phyloP scores from a whole-genome alignment of 2,797 vertebrate genomes.

The Ateles fusciceps region DNA sequence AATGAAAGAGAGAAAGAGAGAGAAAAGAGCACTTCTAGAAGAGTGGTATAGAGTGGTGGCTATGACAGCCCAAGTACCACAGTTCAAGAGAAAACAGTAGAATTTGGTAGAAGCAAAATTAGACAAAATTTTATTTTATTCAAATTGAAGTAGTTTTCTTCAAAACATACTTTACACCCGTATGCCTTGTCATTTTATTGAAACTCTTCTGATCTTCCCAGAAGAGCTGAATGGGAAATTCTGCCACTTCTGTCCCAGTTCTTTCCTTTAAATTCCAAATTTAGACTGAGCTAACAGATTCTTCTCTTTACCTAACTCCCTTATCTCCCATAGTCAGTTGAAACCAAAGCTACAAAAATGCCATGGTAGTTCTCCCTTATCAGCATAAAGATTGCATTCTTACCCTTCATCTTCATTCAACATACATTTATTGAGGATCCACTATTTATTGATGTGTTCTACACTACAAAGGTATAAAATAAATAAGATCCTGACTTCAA shows the following conservation, averaged over 20 bases:
- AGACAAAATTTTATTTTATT: background rate
- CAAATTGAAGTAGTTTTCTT: background rate
- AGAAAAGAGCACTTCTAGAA: background rate
- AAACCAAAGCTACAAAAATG: background rate
- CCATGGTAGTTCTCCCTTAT: background rate
- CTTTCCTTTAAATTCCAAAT: conserved; percentile 35
- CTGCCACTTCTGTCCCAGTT: background rate
- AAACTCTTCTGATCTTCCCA: background rate
- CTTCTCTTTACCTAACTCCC: background rate
- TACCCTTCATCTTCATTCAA: background rate
- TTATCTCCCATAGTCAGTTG: background rate
- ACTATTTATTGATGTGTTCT: background rate
- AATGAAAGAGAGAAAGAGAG: too few relatives aligned
- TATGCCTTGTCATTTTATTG: background rate
- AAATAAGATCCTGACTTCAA: background rate
- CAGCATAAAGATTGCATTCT: background rate
- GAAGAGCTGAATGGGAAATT: background rate
- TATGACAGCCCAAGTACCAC: background rate
- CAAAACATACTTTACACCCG: background rate
- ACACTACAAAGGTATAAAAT: background rate
- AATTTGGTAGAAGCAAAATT: background rate
- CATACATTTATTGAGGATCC: background rate
- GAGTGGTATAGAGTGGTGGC: background rate
- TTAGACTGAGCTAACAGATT: background rate
- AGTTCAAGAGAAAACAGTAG: background rate